phyloP scores from a whole-genome alignment of 1,140 invertebrate species.

The Delia radicum region DNA sequence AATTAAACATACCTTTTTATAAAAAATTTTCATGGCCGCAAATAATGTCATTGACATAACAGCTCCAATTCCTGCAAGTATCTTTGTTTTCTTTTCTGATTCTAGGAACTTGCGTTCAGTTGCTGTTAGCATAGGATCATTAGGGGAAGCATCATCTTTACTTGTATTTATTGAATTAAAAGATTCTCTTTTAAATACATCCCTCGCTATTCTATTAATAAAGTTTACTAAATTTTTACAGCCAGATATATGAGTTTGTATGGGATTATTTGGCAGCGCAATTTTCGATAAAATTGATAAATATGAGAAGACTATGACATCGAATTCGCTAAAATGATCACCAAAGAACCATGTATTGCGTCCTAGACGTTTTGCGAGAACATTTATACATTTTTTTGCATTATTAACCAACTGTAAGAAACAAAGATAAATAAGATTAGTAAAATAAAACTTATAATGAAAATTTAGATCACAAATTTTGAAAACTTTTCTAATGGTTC shows the following conservation, averaged over 20 bases:
- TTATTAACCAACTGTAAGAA: conserved; percentile 48
- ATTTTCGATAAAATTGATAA: conserved; percentile 82
- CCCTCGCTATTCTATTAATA: conserved; percentile 73
- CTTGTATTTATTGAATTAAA: conserved; percentile 42
- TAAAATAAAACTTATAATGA: too few relatives aligned
- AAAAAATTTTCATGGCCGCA: conserved; percentile 37
- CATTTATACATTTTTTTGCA: conserved; percentile 80
- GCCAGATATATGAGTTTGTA: conserved; percentile 78
- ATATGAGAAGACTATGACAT: conserved; percentile 88
- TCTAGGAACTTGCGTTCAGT: conserved; percentile 48
- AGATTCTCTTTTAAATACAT: conserved; percentile 63
- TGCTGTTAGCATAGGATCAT: conserved; percentile 33
- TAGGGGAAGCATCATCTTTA: conserved; percentile 34
- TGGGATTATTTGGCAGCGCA: conserved; percentile 73
- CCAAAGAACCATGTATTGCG: conserved; percentile 86
- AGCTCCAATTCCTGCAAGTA: conserved; percentile 45
- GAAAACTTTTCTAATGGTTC: too few relatives aligned
- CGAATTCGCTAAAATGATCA: conserved; percentile 74
- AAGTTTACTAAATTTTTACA: conserved; percentile 77
- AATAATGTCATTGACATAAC: conserved; percentile 48
- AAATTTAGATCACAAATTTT: too few relatives aligned
- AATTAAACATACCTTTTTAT: conserved; percentile 5
- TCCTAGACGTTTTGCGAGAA: conserved; percentile 77
- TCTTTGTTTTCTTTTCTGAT: conserved; percentile 48
- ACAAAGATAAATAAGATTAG: neutral